Percentiles rank a stretch among this genome's conserved stretches.
These are phyloP conservation scores for Sitta carolinensis DNA, from an alignment of 2,797 vertebrate genomes.

Conservation along the genomic window DNA sequence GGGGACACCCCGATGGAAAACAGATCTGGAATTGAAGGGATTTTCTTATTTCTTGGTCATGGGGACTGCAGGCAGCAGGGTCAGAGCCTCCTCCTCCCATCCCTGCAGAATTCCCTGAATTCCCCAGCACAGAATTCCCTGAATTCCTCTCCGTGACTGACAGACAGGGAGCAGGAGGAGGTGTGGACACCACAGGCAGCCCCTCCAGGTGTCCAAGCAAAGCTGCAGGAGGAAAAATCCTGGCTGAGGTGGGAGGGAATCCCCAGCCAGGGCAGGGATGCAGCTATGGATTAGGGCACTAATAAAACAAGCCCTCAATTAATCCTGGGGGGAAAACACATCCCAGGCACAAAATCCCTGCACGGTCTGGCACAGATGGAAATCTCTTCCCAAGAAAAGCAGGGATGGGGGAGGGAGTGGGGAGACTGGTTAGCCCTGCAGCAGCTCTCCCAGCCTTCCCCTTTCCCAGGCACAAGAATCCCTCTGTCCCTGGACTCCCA, in stretches of 20 bases:
- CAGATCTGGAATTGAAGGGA: accelerated
- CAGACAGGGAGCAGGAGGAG: neutral
- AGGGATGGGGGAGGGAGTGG: neutral
- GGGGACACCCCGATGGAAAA: accelerated
- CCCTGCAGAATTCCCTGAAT: neutral
- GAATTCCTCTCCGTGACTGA: neutral
- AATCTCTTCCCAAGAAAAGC: neutral
- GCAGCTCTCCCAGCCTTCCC: neutral
- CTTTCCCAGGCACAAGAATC: neutral
- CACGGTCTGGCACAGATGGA: neutral
- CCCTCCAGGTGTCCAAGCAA: neutral
- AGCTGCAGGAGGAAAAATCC: neutral
- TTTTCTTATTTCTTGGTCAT: neutral
- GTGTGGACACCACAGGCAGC: neutral
- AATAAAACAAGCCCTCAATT: neutral
- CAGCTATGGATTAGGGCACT: neutral
- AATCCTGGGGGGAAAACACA: neutral
- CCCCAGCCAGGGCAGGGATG: neutral
- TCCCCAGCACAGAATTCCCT: neutral
- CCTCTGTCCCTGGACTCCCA: accelerated
- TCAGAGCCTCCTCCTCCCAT: neutral
- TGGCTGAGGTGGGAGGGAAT: neutral
- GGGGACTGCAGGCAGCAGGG: neutral
- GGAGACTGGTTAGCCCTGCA: neutral
- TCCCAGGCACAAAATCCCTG: neutral